These are phyloP conservation scores for Zaprionus inermis DNA, from an alignment of 1,140 invertebrate species.

Conservation along the genomic window DNA sequence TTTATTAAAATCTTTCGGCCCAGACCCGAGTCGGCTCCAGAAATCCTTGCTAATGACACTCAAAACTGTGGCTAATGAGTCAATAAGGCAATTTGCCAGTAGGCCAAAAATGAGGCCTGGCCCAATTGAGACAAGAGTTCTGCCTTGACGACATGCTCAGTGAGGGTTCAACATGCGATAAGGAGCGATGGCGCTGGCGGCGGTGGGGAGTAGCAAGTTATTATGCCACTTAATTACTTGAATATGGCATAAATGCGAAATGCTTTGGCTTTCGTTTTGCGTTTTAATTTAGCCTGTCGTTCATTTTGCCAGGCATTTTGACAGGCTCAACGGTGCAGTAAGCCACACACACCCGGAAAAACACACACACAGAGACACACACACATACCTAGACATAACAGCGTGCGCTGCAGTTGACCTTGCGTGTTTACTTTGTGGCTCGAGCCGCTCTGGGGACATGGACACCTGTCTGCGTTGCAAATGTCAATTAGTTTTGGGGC, in stretches of 20 bases:
- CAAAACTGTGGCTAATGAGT: slow-evolving; percentile 73
- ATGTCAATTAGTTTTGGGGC: slow-evolving; percentile 69
- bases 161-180: not conserved
- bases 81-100: slow-evolving; percentile 71
- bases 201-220: slow-evolving; percentile 32
- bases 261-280: slow-evolving; percentile 12
- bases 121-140: slow-evolving; percentile 10
- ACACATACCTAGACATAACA: too few relatives aligned
- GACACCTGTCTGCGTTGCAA: slow-evolving; percentile 62
- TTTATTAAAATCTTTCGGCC: slow-evolving; percentile 68
- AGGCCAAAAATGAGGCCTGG: slow-evolving; percentile 24
- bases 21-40: slow-evolving; percentile 1
- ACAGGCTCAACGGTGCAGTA: slow-evolving; percentile 32
- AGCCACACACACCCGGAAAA: slow-evolving; percentile 6
- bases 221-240: slow-evolving; percentile 77
- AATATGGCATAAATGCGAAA: slow-evolving; percentile 63
- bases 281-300: slow-evolving; percentile 32
- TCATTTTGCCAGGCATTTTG: slow-evolving; percentile 53
- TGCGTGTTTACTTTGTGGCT: slow-evolving; percentile 31
- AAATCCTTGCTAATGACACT: slow-evolving; percentile 67
- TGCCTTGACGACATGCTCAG: not conserved
- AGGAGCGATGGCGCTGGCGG: not conserved
- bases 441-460: slow-evolving; percentile 25
- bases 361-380: not conserved
- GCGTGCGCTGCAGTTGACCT: not conserved